Base-by-base conservation (phyloP, 2,113 vertebrate genomes). In the Numida meleagris region DNA sequence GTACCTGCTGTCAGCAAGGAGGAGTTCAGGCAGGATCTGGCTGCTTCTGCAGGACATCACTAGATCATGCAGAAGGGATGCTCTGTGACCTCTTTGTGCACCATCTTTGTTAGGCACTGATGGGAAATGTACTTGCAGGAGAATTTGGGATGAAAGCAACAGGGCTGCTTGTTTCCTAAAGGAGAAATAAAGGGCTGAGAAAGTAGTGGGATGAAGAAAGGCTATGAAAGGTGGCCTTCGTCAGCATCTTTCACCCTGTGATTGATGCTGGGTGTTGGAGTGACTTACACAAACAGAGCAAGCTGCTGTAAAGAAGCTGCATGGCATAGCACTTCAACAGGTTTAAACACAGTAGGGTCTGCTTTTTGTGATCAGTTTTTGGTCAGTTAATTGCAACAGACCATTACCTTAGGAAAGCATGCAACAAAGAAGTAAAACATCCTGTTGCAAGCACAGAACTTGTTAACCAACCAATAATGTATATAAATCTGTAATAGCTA, bases 211-310 rank as follows among this genome's bases (percentile, higher is more conserved):
- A 78, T 84, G 51, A 88, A 42, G 45, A 93, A 86, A 77, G 3
- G 2, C 57, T 61, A 12, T 73, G 83, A 86, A 81, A 89, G 50
- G 70, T 78, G 73, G 57, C 73, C 84, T 95, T 90, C 81, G 71
- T 95, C 81, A 82, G 84, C 84, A 84, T 1, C 51, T 87, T 95
- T 82, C 46, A 84, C 72, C n/a, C 93, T 45, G 57, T 95, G 91
- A 84, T 92, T 87, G 89, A 92, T 94, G 81, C 77, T 82, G 62
- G 84, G 66, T 6, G 2, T 95, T 91, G 62, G 77, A 92, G 62
- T 78, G 42, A 61, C 74, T 87, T 93, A 51, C 38, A 88, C 40
- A 96, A 94, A 91, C 42, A 93, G 45, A 80, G 27, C 12, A 72
- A 81, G 40, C 34, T 40, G 59, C 21, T 38, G 16, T 40, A 36